Percentiles rank a stretch among this genome's conserved stretches.
phyloP scores from a whole-genome alignment of 2,888 invertebrate species.

The Rapana venosa region DNA sequence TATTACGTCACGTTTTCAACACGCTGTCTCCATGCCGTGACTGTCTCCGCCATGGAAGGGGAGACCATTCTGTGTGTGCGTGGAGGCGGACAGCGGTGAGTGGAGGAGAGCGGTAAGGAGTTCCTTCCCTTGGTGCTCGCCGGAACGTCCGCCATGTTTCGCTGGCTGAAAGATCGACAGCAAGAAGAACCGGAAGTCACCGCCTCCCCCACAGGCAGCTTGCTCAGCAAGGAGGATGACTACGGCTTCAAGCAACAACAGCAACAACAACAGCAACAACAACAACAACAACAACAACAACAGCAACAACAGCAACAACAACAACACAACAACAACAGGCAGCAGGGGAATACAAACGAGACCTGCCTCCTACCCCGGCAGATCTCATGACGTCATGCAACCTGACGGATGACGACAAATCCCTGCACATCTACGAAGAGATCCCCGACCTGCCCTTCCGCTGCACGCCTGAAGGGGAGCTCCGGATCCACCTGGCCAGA shows the following conservation, averaged over 20 bases:
- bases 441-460: conserved; percentile 51
- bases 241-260: conserved; percentile 50
- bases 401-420: conserved; percentile 50
- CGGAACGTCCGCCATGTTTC: conserved; percentile 48
- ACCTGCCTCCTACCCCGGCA: conserved; percentile 48
- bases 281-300: neutral
- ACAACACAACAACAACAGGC: conserved; percentile 20
- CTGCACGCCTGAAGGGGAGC: conserved; percentile 39
- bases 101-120: neutral
- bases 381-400: conserved; percentile 30
- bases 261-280: neutral
- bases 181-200: conserved; percentile 23
- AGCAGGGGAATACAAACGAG: conserved; percentile 28
- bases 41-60: neutral
- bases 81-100: neutral
- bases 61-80: neutral
- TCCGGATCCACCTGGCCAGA: conserved; percentile 23
- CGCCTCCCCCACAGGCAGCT: conserved; percentile 30
- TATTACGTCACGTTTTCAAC: neutral
- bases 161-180: conserved; percentile 54
- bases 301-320: neutral
- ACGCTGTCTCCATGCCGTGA: neutral
- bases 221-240: conserved; percentile 48
- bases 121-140: neutral
- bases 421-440: conserved; percentile 56